Percentiles rank a stretch among this genome's conserved stretches.
phyloP scores from a whole-genome alignment of 2,797 vertebrate species.

The Falco novaeseelandiae region DNA sequence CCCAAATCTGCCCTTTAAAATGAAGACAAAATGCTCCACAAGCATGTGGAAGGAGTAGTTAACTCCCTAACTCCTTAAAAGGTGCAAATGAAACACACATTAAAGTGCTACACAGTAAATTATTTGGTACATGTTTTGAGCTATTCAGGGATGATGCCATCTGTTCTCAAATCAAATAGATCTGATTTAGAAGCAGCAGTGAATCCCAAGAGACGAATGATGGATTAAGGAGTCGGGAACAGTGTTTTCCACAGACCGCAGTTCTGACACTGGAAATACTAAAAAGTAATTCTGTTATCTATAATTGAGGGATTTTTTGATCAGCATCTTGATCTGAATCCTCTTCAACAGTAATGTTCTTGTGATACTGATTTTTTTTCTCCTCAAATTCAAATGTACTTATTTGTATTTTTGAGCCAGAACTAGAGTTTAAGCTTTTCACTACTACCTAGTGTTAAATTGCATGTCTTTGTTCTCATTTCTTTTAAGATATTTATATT shows the following conservation, averaged over 20 bases:
- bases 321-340: conserved; percentile 17
- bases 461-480: background rate
- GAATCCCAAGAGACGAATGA: background rate
- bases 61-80: background rate
- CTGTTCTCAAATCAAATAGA: background rate
- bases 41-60: background rate
- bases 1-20: background rate
- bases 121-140: background rate
- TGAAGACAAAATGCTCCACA: background rate
- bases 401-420: background rate
- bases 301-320: conserved; percentile 45
- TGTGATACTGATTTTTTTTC: background rate
- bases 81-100: background rate
- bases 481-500: background rate
- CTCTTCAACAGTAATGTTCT: background rate
- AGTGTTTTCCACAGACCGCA: background rate
- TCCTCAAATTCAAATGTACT: background rate
- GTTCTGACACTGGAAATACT: background rate
- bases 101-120: background rate
- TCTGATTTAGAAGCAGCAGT: conserved; percentile 5
- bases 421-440: background rate
- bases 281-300: conserved; percentile 4
- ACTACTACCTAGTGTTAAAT: background rate
- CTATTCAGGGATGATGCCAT: background rate
- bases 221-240: background rate